These are phyloP conservation scores for Orius insidiosus DNA, from an alignment of 1,140 invertebrate species.

Conservation along the genomic window DNA sequence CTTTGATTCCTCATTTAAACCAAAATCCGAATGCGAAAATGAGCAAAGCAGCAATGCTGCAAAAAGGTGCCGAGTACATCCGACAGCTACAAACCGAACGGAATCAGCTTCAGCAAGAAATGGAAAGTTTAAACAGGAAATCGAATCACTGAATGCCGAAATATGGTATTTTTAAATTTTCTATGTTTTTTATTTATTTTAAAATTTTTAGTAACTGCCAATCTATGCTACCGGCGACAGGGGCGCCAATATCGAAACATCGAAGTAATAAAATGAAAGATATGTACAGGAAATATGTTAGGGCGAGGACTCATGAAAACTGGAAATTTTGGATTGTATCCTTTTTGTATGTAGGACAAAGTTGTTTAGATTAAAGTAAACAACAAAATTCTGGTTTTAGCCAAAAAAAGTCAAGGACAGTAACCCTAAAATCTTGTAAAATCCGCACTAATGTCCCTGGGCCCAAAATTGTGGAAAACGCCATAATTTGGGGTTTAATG, in stretches of 20 bases:
- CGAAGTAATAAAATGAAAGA: slow-evolving; percentile 83
- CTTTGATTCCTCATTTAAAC: slow-evolving; percentile 80
- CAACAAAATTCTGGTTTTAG: slow-evolving; percentile 19
- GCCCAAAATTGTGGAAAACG: too few species aligned
- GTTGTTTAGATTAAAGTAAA: slow-evolving; percentile 22
- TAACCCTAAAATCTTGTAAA: background rate
- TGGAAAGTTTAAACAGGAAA: slow-evolving; percentile 70
- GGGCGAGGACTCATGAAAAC: slow-evolving; percentile 66
- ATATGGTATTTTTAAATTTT: slow-evolving; percentile 47
- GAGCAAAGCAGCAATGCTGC: slow-evolving; percentile 90
- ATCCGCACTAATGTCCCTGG: too few species aligned
- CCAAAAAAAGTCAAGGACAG: too few species aligned
- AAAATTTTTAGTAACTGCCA: slow-evolving; percentile 58
- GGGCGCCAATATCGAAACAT: slow-evolving; percentile 77
- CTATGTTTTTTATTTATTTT: background rate
- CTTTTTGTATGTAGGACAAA: too few species aligned
- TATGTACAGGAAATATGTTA: slow-evolving; percentile 86
- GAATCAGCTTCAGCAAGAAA: slow-evolving; percentile 74
- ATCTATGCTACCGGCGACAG: slow-evolving; percentile 84
- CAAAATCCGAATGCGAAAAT: slow-evolving; percentile 83
- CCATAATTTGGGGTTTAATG: too few species aligned
- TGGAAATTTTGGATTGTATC: slow-evolving; percentile 99
- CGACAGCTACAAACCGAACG: slow-evolving; percentile 73
- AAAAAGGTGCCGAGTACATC: slow-evolving; percentile 93
- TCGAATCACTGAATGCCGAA: slow-evolving; percentile 74